Evolutionary conservation across 2,888 invertebrate genomes (phyloP).

Genomic region (Diarsia dahlii): DNA sequence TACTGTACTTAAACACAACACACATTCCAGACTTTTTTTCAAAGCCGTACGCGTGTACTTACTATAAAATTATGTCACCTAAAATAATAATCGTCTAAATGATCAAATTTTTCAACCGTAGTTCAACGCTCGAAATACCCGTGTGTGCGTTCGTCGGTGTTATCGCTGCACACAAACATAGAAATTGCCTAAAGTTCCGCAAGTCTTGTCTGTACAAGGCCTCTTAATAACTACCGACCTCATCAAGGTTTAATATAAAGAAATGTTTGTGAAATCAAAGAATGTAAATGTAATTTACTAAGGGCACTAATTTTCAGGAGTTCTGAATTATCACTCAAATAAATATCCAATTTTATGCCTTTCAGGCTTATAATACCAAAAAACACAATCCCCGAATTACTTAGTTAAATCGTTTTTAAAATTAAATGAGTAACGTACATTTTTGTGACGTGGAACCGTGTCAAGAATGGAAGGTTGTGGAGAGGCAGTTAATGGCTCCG

Average conservation of each 20-base stretch:
- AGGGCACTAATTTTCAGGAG: too few relatives aligned
- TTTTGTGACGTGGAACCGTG: slow-evolving; percentile 36
- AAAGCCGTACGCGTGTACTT: too few relatives aligned
- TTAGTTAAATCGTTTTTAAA: slow-evolving; percentile 11
- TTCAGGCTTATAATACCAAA: background rate
- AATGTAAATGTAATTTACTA: background rate
- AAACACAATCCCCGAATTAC: background rate
- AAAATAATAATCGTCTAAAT: too few relatives aligned
- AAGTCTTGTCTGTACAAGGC: too few relatives aligned
- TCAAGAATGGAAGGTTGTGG: slow-evolving; percentile 30
- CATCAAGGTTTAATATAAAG: background rate
- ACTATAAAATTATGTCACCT: too few relatives aligned
- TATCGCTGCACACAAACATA: too few relatives aligned
- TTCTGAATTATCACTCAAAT: background rate
- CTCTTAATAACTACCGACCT: background rate
- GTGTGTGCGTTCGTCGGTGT: too few relatives aligned
- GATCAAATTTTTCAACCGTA: too few relatives aligned
- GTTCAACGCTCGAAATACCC: too few relatives aligned
- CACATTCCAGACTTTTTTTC: too few relatives aligned
- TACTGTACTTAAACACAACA: too few relatives aligned
- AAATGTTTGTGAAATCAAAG: background rate
- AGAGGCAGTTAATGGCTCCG: slow-evolving; percentile 54
- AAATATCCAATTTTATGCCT: background rate
- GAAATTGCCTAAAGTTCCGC: too few relatives aligned
- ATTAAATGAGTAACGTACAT: slow-evolving; percentile 2